Evolutionary conservation across 2,888 invertebrate genomes (phyloP).

Genomic region (Melinaea marsaeus): DNA sequence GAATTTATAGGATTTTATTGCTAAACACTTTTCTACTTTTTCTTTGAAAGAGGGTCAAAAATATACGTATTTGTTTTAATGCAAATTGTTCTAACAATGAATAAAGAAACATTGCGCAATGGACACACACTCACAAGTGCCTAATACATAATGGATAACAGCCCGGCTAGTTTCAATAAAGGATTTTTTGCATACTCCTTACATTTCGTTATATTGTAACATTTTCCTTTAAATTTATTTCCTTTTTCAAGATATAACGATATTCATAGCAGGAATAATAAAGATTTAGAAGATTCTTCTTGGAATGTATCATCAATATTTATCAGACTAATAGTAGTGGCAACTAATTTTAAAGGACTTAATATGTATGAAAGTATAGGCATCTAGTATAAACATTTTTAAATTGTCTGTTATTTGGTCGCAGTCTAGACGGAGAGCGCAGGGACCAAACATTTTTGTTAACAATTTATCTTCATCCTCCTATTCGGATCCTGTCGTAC

Average conservation of each 20-base stretch:
- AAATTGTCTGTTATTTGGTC: no score
- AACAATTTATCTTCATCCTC: no score
- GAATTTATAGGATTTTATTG: no score
- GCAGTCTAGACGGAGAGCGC: no score
- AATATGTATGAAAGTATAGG: no score
- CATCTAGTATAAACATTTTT: no score
- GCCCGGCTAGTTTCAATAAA: conserved; percentile 73
- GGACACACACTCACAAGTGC: conserved; percentile 44
- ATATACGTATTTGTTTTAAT: background rate
- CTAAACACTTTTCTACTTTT: background rate
- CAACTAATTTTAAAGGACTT: no score
- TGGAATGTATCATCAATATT: no score
- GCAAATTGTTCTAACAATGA: conserved; percentile 6
- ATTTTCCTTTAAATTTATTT: conserved; percentile 53
- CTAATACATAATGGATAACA: conserved; percentile 75
- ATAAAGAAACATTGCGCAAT: conserved; percentile 33
- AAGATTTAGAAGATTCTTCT: background rate
- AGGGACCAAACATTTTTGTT: no score
- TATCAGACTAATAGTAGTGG: no score
- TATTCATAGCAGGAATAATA: conserved; percentile 34
- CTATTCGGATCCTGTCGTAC: no score
- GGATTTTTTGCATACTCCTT: conserved; percentile 67
- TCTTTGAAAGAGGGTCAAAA: background rate
- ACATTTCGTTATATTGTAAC: conserved; percentile 61
- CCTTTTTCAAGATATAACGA: conserved; percentile 55